Evolutionary conservation across 2,797 vertebrate species (phyloP).

Genomic region (Merluccius polli): DNA sequence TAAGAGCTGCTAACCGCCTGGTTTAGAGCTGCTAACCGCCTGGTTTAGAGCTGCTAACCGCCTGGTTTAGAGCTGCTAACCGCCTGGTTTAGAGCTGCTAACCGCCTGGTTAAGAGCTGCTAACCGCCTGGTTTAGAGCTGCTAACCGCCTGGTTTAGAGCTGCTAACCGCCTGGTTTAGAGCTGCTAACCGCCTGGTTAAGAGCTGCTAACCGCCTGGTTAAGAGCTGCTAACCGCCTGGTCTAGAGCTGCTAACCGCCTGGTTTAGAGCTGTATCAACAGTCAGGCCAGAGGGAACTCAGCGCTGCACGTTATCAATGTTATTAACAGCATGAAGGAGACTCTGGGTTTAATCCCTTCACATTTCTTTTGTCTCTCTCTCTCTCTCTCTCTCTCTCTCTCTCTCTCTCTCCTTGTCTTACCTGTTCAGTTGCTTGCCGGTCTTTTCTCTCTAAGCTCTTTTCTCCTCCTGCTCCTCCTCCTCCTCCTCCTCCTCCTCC

Average conservation of each 20-base stretch:
- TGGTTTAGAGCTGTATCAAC: constrained; percentile 64
- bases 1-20: too few relatives aligned
- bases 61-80: too few relatives aligned
- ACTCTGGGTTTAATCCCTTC: neutral
- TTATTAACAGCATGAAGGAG: neutral
- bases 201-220: neutral
- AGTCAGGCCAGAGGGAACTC: constrained; percentile 56
- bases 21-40: too few relatives aligned
- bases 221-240: neutral
- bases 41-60: too few relatives aligned
- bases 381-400: neutral
- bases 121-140: too few relatives aligned
- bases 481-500: neutral
- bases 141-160: too few relatives aligned
- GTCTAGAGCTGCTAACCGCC: constrained; percentile 46
- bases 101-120: too few relatives aligned
- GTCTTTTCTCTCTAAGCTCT: constrained; percentile 3
- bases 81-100: too few relatives aligned
- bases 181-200: too few relatives aligned
- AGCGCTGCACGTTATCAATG: constrained; percentile 19
- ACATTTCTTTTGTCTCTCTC: neutral
- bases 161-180: too few relatives aligned
- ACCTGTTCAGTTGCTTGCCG: constrained; percentile 6
- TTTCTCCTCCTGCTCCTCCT: neutral
- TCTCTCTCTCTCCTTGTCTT: neutral